Conservation (phyloP, 2,888 invertebrate genomes). For the Bembecia ichneumoniformis region DNA sequence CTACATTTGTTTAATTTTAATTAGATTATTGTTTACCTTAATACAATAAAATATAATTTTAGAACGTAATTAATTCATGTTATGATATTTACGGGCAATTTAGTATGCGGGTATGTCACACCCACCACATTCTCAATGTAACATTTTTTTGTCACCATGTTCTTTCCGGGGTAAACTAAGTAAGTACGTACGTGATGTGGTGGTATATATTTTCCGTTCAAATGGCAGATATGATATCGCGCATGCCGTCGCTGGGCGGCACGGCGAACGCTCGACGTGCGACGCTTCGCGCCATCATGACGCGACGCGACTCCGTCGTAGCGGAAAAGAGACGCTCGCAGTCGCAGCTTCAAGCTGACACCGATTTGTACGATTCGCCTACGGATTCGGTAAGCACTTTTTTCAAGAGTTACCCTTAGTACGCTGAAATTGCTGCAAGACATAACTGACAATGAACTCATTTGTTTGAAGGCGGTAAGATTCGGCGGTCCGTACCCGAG, state of each 20-base stretch:
- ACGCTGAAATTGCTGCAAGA: constrained; percentile 52
- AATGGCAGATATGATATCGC: constrained; percentile 29
- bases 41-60: no score
- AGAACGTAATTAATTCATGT: no score
- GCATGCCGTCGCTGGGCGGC: constrained; percentile 42
- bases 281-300: constrained; percentile 86
- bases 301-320: constrained; percentile 85
- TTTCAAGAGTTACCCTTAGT: no score
- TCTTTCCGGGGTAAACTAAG: no score
- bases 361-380: constrained; percentile 35
- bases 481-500: constrained; percentile 60
- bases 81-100: no score
- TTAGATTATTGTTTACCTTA: no score
- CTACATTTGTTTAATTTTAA: no score
- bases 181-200: no score
- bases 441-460: constrained; percentile 42
- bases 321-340: constrained; percentile 79
- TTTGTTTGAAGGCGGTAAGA: constrained; percentile 25
- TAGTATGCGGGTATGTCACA: no score
- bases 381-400: constrained; percentile 1
- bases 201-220: neutral
- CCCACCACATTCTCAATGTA: no score
- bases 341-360: constrained; percentile 27
- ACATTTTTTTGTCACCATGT: no score
- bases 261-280: constrained; percentile 77